Base-by-base conservation (phyloP, 1,140 invertebrate genomes). In the Trichogramma pretiosum region DNA sequence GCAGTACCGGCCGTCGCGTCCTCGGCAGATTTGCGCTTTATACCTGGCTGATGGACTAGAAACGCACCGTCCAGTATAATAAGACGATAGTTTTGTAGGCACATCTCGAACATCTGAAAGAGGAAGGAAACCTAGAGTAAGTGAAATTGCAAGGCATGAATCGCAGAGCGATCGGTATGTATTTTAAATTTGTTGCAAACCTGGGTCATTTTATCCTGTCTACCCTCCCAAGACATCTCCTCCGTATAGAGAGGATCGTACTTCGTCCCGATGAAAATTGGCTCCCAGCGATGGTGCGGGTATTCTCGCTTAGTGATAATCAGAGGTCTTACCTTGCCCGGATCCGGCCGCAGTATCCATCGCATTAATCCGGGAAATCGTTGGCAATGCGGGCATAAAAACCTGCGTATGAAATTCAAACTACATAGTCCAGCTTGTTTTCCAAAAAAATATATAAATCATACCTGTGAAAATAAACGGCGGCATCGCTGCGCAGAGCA, bases 171-270 rank as follows among this genome's bases (percentile, higher is more conserved):
- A 38, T 18, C 17, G 28, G n/a, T 22, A 1, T 33, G 17, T 19
- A 26, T 43, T 44, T 26, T 28, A 46, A 40, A n/a, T n/a, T n/a
- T n/a, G n/a, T n/a, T n/a, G n/a, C n/a, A n/a, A 65, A 87, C 87
- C 78, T 89, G 86, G 36, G 81, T 80, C 87, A 89, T 89, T 75
- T 89, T 90, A 59, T 90, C 87, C 54, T 86, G 83, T 35, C 78
- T 75, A 13, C 86, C 87, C 65, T 91, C 87, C 86, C 87, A 89
- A 3, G 82, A 82, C 46, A 91, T 74, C 32, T 76, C 66, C 62
- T 89, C 87, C 52, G 83, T 84, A 64, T 89, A 91, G 54, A 85
- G 75, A 0, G 87, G 87, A 58, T 89, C 86, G 33, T 77, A 71
- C 52, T 82, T 79, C 0, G 84, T 87, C 3, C 86, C 86, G 50